These are phyloP conservation scores for Parasteatoda tepidariorum DNA, from an alignment of 1,140 invertebrate species.

Conservation along the genomic window DNA sequence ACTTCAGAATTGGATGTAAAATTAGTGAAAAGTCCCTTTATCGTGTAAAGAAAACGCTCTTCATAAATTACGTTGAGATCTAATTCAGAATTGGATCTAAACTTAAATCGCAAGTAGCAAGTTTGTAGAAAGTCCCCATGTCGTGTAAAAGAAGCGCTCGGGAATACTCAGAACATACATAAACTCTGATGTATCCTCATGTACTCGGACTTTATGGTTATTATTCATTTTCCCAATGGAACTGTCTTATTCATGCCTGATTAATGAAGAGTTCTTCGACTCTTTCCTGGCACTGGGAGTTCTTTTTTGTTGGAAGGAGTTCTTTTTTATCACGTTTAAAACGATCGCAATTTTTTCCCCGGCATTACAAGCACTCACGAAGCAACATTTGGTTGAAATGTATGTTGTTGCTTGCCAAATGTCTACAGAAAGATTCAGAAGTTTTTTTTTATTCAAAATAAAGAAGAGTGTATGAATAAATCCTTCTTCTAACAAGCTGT, in stretches of 20 bases:
- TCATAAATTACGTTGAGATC: no score
- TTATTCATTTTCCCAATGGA: slow-evolving; percentile 44
- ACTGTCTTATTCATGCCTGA: slow-evolving; percentile 40
- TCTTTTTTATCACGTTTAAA: not conserved
- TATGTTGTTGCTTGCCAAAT: not conserved
- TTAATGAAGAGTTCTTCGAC: slow-evolving; percentile 22
- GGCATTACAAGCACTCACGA: not conserved
- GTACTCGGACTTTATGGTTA: slow-evolving; percentile 41
- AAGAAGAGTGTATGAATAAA: no score
- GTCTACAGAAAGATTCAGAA: no score
- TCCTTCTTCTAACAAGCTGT: no score
- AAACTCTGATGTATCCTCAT: slow-evolving; percentile 44
- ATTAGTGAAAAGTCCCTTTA: no score
- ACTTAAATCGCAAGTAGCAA: no score
- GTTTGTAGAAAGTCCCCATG: slow-evolving; percentile 12
- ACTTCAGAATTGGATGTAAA: no score
- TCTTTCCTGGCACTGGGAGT: not conserved
- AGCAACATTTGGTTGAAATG: slow-evolving; percentile 20
- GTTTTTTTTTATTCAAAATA: no score
- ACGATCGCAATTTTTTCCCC: not conserved
- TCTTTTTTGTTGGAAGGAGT: not conserved
- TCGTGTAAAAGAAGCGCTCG: not conserved
- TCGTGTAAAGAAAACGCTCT: not conserved
- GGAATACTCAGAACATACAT: slow-evolving; percentile 33
- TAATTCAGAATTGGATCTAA: no score